Evolutionary conservation across 1,140 invertebrate genomes (phyloP), one percentile per base, ranked within the genome.

Genomic region (Zaprionus nigranus): DNA sequence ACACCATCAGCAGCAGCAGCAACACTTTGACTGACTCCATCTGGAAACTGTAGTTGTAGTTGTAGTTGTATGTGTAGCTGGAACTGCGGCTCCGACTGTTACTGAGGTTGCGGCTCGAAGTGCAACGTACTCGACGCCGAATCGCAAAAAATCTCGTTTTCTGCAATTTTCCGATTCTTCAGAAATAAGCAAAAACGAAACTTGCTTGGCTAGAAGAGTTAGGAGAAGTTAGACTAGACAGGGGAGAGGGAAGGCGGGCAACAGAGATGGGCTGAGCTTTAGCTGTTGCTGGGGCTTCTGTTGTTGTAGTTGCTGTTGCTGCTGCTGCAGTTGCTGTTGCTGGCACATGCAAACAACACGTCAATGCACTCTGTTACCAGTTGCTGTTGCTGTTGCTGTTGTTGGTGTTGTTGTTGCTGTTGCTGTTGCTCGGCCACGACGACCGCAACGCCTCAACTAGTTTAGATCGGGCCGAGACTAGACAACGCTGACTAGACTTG

Each of bases 91-190:
- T 40, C 43, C n/a, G 34, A 57, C 66, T 63, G 75, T 34, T 38
- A 54, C 38, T 43, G 57, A 56, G 22, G 61, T 58, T 80, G 61
- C 60, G 28, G 57, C 71, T 78, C 72, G 79, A 90, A 90, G 85
- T 90, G 85, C 85, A 90, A 80, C 76, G 86, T 81, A 90, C 85
- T 90, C 85, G 65, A 77, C 65, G 56, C 46, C 59, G 72, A 87
- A 78, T 68, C 77, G 78, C n/a, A 67, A 70, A 53, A 87, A 90
- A 88, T 88, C 85, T 88, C 83, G 85, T 88, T 88, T 88, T 80
- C 78, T 75, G 84, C 84, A 88, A 88, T 73, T 84, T 75, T 75
- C 85, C 84, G 85, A 90, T 88, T 88, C 84, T 88, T 88, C 84
- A 76, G 84, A 88, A 87, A 87, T 70, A 82, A 80, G 65, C 34